These are phyloP conservation scores for Aspidiotus rigidus DNA, from an alignment of 2,888 invertebrate genomes.

Conservation along the genomic window DNA sequence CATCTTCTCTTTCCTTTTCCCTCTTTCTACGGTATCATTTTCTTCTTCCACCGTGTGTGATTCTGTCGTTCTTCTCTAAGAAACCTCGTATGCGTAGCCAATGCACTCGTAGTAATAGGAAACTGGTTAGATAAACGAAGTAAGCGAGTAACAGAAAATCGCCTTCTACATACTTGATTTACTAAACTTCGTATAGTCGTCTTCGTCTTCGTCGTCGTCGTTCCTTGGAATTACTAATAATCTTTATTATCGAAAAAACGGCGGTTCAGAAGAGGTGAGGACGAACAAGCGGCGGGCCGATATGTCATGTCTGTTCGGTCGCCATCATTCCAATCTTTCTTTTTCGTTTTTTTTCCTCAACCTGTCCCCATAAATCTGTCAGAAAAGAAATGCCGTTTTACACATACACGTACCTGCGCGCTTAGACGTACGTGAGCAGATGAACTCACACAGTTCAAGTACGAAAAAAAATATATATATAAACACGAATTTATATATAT, in stretches of 20 bases:
- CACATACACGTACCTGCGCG: conserved; percentile 14
- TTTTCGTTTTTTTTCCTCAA: conserved; percentile 13
- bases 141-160: conserved; percentile 14
- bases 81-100: too few relatives aligned
- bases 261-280: conserved; percentile 4
- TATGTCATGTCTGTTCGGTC: conserved; percentile 31
- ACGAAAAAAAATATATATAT: not conserved
- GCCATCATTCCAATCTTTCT: conserved; percentile 31
- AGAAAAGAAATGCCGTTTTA: conserved; percentile 27
- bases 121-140: conserved; percentile 10
- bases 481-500: conserved; percentile 6
- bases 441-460: conserved; percentile 6
- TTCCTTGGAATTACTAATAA: conserved; percentile 14
- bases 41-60: too few relatives aligned
- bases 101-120: conserved; percentile 1
- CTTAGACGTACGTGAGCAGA: conserved; percentile 12
- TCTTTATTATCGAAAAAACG: conserved; percentile 13
- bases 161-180: conserved; percentile 21
- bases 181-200: conserved; percentile 8
- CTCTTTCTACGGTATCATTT: not conserved
- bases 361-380: conserved; percentile 33
- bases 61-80: too few relatives aligned
- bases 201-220: conserved; percentile 1
- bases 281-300: conserved; percentile 32
- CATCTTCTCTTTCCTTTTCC: not conserved